A percentile compares a stretch with the other conserved stretches of the same genome.
These are phyloP conservation scores for Chrysolina americana DNA, from an alignment of 2,888 invertebrate species.

Conservation along the genomic window DNA sequence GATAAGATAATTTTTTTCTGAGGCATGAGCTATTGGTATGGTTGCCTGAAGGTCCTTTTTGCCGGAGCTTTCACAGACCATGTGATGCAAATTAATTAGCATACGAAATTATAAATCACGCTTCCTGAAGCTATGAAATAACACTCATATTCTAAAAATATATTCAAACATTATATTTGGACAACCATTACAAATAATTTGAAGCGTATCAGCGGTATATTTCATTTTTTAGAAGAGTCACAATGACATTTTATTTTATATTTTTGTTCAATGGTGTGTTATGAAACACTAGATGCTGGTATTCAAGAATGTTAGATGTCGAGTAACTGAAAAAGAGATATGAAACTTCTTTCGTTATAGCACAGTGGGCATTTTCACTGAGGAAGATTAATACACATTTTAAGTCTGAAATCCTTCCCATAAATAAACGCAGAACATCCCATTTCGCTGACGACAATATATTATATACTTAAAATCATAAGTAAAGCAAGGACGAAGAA, in stretches of 20 bases:
- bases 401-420: conserved; percentile 1
- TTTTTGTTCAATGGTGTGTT: neutral
- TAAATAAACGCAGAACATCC: conserved; percentile 5
- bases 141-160: no score
- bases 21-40: no score
- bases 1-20: no score
- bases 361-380: neutral
- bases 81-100: no score
- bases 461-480: conserved; percentile 9
- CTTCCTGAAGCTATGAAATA: no score
- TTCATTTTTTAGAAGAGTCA: neutral
- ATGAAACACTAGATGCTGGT: neutral
- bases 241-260: neutral
- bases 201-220: no score
- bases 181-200: no score
- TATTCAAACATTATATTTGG: no score
- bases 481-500: neutral
- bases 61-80: neutral
- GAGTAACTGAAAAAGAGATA: conserved; percentile 5
- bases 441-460: conserved; percentile 14
- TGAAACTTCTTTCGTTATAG: neutral
- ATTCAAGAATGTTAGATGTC: neutral
- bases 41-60: no score
- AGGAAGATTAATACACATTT: conserved; percentile 14
- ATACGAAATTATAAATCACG: no score